These are phyloP conservation scores for Ischnura elegans DNA, from an alignment of 2,888 invertebrate genomes.

Conservation along the genomic window DNA sequence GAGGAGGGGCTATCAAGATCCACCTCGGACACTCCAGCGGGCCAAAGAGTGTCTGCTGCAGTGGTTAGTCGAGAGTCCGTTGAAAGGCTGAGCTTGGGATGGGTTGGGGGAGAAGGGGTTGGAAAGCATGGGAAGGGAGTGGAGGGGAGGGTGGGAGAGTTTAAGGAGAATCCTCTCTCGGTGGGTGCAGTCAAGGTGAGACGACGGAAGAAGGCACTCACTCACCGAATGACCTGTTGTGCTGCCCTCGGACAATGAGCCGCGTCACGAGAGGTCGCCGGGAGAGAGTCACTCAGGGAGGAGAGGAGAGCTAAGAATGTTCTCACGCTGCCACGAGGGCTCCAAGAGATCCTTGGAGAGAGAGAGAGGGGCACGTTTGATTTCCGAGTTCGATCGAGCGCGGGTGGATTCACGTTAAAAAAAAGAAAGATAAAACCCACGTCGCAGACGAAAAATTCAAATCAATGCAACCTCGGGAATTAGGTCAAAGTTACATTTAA, in stretches of 20 bases:
- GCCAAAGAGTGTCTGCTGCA: conserved; percentile 52
- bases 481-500: no score
- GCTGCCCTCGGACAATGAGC: conserved; percentile 60
- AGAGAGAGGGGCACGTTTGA: neutral
- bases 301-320: neutral
- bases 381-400: neutral
- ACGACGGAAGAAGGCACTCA: neutral
- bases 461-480: no score
- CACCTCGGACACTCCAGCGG: conserved; percentile 55
- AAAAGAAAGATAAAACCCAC: neutral
- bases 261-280: conserved; percentile 21
- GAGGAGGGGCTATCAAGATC: conserved; percentile 54
- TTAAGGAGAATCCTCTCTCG: neutral
- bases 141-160: neutral
- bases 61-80: conserved; percentile 50
- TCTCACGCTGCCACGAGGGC: neutral
- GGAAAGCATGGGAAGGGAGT: neutral
- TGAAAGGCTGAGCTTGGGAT: neutral
- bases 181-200: conserved; percentile 49
- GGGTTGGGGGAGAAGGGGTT: neutral
- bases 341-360: neutral
- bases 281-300: neutral
- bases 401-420: no score
- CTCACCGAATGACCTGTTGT: conserved; percentile 55
- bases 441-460: no score